Conservation (phyloP, 2,113 vertebrate genomes). For the Plecotus auritus region DNA sequence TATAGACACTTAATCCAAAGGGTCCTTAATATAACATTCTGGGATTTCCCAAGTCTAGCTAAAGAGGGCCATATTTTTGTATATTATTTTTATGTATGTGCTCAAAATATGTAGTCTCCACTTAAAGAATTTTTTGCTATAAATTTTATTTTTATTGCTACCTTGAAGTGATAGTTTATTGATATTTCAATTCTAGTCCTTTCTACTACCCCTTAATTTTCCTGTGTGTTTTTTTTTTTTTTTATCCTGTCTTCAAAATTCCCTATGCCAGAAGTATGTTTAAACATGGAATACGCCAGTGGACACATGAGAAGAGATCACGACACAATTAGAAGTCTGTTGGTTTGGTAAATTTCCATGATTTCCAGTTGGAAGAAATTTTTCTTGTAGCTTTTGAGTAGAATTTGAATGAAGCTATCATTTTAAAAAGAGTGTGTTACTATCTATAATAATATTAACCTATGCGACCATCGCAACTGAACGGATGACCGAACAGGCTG, state of each 20-base stretch:
- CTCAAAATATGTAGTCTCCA: background rate
- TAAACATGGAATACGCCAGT: background rate
- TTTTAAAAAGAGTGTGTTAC: background rate
- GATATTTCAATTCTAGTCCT: background rate
- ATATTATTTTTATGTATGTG: background rate
- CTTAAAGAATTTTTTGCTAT: background rate
- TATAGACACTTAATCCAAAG: background rate
- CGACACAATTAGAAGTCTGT: background rate
- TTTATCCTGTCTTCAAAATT: background rate
- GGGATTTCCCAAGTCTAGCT: background rate
- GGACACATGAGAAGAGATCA: background rate
- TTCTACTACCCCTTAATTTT: background rate
- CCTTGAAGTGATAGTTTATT: background rate
- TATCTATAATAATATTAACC: too few species aligned
- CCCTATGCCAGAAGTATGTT: background rate
- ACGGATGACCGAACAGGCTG: too few species aligned
- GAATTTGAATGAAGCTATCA: background rate
- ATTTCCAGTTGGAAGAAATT: background rate
- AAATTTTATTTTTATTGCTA: background rate
- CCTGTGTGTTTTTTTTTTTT: background rate
- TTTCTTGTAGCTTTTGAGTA: background rate
- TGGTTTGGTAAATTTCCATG: background rate
- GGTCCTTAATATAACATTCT: background rate
- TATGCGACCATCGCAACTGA: too few species aligned
- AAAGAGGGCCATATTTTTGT: background rate